A percentile compares a stretch with the other conserved stretches of the same genome.
Evolutionary conservation across 2,113 vertebrate genomes (phyloP).

Genomic region (Eubucco bourcierii): DNA sequence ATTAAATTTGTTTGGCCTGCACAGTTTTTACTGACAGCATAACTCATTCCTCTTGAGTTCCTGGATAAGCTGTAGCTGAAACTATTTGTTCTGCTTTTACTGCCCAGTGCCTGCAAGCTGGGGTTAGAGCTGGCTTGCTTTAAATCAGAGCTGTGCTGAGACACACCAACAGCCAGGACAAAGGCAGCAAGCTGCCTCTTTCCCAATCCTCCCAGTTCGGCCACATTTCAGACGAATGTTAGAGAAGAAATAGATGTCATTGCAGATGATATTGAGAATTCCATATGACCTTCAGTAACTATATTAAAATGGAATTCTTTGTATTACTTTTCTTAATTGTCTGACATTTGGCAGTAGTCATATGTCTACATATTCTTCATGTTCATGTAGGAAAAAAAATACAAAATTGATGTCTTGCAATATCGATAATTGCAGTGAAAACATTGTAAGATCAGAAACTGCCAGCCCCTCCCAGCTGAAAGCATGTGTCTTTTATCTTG

Average conservation of each 20-base stretch:
- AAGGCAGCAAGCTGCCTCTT: not conserved
- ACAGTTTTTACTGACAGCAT: slow-evolving; percentile 36
- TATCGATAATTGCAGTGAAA: not conserved
- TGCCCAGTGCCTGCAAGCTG: slow-evolving; percentile 15
- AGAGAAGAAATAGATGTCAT: not conserved
- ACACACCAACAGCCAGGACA: not conserved
- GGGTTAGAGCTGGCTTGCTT: not conserved
- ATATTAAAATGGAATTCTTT: not conserved
- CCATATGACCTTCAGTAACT: not conserved
- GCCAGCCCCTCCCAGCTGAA: not conserved
- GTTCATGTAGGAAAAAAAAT: not conserved
- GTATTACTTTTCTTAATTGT: not conserved
- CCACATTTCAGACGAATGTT: not conserved
- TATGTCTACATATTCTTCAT: not conserved
- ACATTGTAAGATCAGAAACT: not conserved
- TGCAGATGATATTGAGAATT: not conserved
- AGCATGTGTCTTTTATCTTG: not conserved
- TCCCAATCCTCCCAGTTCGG: not conserved
- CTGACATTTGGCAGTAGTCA: not conserved
- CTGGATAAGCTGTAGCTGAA: slow-evolving; percentile 28
- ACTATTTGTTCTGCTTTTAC: slow-evolving; percentile 36
- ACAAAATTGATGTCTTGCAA: not conserved
- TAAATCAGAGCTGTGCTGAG: not conserved
- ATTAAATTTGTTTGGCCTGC: slow-evolving; percentile 36
- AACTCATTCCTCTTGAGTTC: slow-evolving; percentile 48